Evolutionary conservation across 2,113 vertebrate genomes (phyloP), one percentile per base, ranked within the genome.

Genomic region (Ictalurus furcatus): DNA sequence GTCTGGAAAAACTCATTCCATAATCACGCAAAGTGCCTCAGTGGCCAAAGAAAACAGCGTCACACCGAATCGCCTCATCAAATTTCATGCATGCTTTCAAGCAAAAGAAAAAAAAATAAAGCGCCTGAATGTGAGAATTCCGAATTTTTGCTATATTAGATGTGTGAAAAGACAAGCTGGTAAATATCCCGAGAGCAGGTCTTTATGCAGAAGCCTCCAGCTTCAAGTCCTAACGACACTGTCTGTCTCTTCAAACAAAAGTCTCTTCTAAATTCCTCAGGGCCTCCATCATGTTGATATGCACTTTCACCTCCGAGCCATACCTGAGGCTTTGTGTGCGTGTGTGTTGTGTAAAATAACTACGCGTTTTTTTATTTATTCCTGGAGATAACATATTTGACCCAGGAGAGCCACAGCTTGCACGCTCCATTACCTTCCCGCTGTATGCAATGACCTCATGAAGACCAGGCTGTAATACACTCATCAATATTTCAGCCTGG

Each of bases 41-140:
- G 76, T 63, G 85, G 91, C 91, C 90, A 94, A 94, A 91, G 93
- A 94, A 93, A 95, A 95, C 93, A 92, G 87, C 58, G 71, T 91
- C 92, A 92, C 90, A 91, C 89, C 90, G 34, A 92, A 91, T 90
- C 48, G 84, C 91, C 92, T 91, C 93, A 90, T 93, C 79, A 85
- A 88, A 90, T 91, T 94, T 95, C 90, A 85, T 54, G 16, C 82
- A 73, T 76, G 28, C 61, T 71, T 91, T 80, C 88, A 52, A 79
- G n/a, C n/a, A 28, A 78, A 52, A 79, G 12, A 28, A 52, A 56
- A 78, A 78, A 61, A 52, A 9, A 52, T 11, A 52, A 52, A 52
- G 48, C 76, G 63, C 84, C 83, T 84, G 82, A 90, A 65, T 85
- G 71, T 86, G 89, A 88, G 80, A 91, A 82, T 8, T 67, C 28